Evolutionary conservation across 2,113 vertebrate genomes (phyloP).

Genomic region (Scatophagus argus): DNA sequence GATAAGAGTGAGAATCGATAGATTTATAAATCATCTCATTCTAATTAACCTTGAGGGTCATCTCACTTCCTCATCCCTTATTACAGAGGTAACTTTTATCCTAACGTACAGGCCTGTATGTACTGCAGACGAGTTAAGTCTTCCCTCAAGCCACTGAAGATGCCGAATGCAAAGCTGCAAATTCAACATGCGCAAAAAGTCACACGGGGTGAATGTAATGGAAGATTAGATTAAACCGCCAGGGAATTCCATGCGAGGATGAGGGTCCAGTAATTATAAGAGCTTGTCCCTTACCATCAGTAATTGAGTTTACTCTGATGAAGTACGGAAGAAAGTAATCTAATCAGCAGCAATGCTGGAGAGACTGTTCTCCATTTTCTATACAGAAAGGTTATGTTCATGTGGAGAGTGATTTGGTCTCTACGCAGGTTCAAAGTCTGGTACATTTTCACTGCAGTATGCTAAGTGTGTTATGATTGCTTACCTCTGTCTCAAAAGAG

Average conservation of each 20-base stretch:
- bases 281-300: constrained; percentile 56
- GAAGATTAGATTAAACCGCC: constrained; percentile 62
- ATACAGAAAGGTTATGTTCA: constrained; percentile 19
- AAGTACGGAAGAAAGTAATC: constrained; percentile 73
- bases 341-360: constrained; percentile 62
- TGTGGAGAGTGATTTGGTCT: background rate
- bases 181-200: constrained; percentile 36
- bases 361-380: constrained; percentile 42
- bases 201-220: constrained; percentile 31
- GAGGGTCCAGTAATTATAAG: constrained; percentile 62
- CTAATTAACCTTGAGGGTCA: constrained; percentile 55
- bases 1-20: constrained; percentile 28
- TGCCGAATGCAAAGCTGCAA: constrained; percentile 9
- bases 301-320: constrained; percentile 73
- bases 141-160: constrained; percentile 24
- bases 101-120: background rate
- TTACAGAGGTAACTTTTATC: constrained; percentile 1
- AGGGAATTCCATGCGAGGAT: constrained; percentile 60
- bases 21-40: constrained; percentile 24
- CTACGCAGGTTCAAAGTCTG: constrained; percentile 4
- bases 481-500: background rate
- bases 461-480: background rate
- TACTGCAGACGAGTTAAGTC: constrained; percentile 13
- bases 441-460: constrained; percentile 16
- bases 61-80: constrained; percentile 9